phyloP scores from a whole-genome alignment of 1,140 invertebrate genomes.

The Proctacanthus coquilletti region DNA sequence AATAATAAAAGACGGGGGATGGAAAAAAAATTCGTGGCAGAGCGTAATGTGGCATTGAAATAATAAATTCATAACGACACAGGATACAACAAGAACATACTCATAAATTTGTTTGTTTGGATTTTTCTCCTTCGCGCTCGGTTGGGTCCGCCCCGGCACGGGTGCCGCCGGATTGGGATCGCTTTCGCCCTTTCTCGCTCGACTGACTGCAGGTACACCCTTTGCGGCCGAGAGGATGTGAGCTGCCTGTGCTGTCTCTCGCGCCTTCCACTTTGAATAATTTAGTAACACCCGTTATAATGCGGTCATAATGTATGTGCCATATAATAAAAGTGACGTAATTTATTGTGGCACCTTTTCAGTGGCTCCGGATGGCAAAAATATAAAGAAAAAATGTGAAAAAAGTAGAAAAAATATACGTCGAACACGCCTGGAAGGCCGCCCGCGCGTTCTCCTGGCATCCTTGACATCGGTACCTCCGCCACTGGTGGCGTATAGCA shows the following conservation, averaged over 20 bases:
- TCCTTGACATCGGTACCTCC: too few species aligned
- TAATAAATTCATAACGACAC: constrained; percentile 1
- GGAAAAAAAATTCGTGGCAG: too few species aligned
- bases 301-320: constrained; percentile 1
- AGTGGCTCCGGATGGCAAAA: constrained; percentile 3
- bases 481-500: too few species aligned
- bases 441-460: too few species aligned
- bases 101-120: constrained; percentile 1
- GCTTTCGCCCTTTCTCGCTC: background rate
- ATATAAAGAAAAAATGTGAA: too few species aligned
- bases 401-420: too few species aligned
- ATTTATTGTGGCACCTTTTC: constrained; percentile 9
- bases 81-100: background rate
- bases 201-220: too few species aligned
- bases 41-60: background rate
- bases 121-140: background rate
- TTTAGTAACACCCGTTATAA: constrained; percentile 5
- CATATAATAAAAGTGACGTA: constrained; percentile 7
- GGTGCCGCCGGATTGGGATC: background rate
- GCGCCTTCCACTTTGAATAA: constrained; percentile 5
- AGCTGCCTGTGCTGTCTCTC: too few species aligned
- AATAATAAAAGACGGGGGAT: too few species aligned
- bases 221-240: too few species aligned
- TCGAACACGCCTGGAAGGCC: too few species aligned
- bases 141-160: background rate